These are phyloP conservation scores for Drosophila atroscutellata DNA, from an alignment of 2,888 invertebrate genomes.

Conservation along the genomic window DNA sequence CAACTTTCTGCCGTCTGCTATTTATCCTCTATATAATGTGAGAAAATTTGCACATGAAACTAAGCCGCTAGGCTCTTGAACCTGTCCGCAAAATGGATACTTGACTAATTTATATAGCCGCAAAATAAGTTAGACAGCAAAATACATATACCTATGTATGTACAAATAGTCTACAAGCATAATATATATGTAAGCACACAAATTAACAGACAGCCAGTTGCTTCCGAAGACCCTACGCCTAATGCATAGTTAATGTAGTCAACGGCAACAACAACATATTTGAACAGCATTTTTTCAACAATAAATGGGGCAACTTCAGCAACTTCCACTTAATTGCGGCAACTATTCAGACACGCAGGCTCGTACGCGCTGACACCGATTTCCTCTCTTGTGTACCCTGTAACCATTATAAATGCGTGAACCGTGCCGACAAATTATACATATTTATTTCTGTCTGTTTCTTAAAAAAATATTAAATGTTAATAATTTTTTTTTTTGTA, in stretches of 20 bases:
- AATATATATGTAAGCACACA: constrained; percentile 37
- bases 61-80: constrained; percentile 31
- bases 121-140: constrained; percentile 20
- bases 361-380: constrained; percentile 68
- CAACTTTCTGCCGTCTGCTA: neutral
- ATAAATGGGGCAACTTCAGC: constrained; percentile 39
- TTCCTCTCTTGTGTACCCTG: constrained; percentile 10
- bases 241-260: constrained; percentile 76
- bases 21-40: neutral
- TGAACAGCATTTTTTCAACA: constrained; percentile 25
- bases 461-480: neutral
- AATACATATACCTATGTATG: constrained; percentile 4
- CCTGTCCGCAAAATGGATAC: constrained; percentile 27
- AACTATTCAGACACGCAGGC: constrained; percentile 46
- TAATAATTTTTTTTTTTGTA: neutral
- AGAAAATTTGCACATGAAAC: neutral
- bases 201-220: constrained; percentile 43
- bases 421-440: neutral
- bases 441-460: neutral
- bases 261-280: constrained; percentile 35
- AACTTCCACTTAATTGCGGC: constrained; percentile 29
- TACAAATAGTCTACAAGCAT: constrained; percentile 5
- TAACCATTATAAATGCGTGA: neutral
- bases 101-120: constrained; percentile 46
- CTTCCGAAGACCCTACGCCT: constrained; percentile 50